A percentile compares a stretch with the other conserved stretches of the same genome.
These are phyloP conservation scores for Sminthurinus aureus DNA, from an alignment of 2,888 invertebrate species.

Conservation along the genomic window DNA sequence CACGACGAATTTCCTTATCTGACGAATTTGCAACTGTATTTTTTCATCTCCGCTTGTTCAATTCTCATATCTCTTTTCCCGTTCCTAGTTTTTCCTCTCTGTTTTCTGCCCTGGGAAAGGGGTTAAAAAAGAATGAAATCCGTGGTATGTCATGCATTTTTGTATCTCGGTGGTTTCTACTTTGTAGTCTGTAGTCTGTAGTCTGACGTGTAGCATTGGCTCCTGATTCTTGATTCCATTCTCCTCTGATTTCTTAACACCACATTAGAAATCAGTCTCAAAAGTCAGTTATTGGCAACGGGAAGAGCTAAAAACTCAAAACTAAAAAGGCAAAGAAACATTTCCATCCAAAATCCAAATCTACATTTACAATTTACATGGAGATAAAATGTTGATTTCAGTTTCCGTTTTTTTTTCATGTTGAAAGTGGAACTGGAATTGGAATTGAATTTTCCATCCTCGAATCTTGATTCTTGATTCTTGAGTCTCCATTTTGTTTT, in stretches of 20 bases:
- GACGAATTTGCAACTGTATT: conserved; percentile 35
- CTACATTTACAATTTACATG: background rate
- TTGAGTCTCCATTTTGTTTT: background rate
- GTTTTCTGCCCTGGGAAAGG: background rate
- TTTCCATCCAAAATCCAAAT: too few relatives aligned
- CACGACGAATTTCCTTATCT: conserved; percentile 42
- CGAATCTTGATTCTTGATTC: background rate
- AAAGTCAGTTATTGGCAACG: background rate
- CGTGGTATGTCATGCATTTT: background rate
- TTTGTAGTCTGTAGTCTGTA: too few relatives aligned
- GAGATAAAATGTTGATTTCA: conserved; percentile 1
- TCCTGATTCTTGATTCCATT: conserved; percentile 14
- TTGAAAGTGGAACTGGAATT: background rate
- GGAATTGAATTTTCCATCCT: too few relatives aligned
- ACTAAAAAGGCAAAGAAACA: background rate
- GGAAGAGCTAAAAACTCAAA: background rate
- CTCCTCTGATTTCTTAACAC: background rate
- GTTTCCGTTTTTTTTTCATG: background rate
- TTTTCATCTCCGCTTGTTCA: conserved; percentile 36
- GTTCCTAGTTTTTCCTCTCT: background rate
- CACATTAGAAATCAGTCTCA: background rate
- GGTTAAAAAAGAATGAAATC: conserved; percentile 37
- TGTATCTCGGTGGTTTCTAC: too few relatives aligned
- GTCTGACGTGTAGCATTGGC: conserved; percentile 1
- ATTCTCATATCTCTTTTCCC: background rate